Evolutionary conservation across 1,140 invertebrate genomes (phyloP).

Genomic region (Trinorchestia longiramus): DNA sequence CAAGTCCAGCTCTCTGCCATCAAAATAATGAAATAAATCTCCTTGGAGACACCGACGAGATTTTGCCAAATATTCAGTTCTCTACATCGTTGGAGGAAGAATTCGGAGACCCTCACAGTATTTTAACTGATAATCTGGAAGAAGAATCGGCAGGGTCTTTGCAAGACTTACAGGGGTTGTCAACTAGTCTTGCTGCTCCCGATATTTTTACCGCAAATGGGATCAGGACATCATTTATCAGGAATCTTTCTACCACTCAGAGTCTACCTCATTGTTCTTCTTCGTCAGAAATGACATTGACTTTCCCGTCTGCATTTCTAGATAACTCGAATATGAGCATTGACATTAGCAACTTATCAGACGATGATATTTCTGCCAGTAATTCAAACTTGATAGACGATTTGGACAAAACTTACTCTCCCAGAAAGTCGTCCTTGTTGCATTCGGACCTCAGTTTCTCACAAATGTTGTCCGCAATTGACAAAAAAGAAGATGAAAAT

Average conservation of each 20-base stretch:
- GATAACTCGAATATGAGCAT: conserved; percentile 67
- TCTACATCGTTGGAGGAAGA: conserved; percentile 36
- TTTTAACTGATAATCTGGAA: conserved; percentile 1
- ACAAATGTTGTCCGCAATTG: conserved; percentile 62
- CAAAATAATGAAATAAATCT: conserved; percentile 17
- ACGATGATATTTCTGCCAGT: conserved; percentile 63
- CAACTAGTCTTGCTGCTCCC: conserved; percentile 8
- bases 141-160: neutral
- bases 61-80: conserved; percentile 18
- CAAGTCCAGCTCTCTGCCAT: neutral
- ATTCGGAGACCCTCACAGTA: neutral
- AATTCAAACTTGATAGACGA: conserved; percentile 58
- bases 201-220: conserved; percentile 43
- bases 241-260: neutral
- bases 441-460: conserved; percentile 64
- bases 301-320: conserved; percentile 60
- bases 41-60: neutral
- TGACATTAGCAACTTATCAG: conserved; percentile 65
- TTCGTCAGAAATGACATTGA: conserved; percentile 59
- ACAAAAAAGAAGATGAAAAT: conserved; percentile 58
- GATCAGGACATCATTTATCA: conserved; percentile 8
- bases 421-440: conserved; percentile 54
- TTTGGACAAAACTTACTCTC: conserved; percentile 59
- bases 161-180: conserved; percentile 1
- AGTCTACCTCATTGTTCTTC: neutral